Conservation (phyloP, 2,797 vertebrate species). For the Myotis pilosus region DNA sequence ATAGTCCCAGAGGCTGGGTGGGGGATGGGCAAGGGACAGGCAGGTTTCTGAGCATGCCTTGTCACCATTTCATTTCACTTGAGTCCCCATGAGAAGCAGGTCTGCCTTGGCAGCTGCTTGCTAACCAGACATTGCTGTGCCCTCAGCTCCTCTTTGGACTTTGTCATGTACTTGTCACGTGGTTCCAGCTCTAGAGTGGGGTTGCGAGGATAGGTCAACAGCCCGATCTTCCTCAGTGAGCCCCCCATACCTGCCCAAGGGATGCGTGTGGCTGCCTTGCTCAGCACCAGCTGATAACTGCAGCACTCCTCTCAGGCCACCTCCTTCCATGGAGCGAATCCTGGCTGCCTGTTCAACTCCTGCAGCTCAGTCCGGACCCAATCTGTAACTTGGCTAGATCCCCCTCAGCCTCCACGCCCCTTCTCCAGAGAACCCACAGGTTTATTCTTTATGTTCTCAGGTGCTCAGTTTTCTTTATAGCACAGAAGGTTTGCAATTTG, state of each 20-base stretch:
- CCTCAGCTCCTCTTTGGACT: neutral
- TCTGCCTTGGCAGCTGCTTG: neutral
- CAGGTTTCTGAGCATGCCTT: neutral
- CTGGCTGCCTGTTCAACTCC: neutral
- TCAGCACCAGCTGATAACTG: neutral
- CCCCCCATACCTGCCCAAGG: neutral
- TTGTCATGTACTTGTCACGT: neutral
- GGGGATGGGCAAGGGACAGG: rapidly evolving
- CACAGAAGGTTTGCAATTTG: neutral
- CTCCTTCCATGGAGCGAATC: neutral
- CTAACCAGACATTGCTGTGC: too few relatives aligned
- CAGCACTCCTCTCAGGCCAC: neutral
- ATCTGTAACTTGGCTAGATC: neutral
- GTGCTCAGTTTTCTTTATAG: neutral
- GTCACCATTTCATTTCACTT: neutral
- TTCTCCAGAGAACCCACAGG: neutral
- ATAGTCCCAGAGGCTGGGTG: neutral
- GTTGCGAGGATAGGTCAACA: neutral
- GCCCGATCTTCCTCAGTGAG: neutral
- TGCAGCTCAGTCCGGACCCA: neutral
- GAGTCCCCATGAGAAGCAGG: neutral
- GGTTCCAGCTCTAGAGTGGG: neutral
- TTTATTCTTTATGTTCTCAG: neutral
- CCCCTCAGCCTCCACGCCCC: neutral
- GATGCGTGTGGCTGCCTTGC: neutral